Evolutionary conservation across 2,113 vertebrate genomes (phyloP), one percentile per base, ranked within the genome.

Genomic region (Pteruthius melanotis): DNA sequence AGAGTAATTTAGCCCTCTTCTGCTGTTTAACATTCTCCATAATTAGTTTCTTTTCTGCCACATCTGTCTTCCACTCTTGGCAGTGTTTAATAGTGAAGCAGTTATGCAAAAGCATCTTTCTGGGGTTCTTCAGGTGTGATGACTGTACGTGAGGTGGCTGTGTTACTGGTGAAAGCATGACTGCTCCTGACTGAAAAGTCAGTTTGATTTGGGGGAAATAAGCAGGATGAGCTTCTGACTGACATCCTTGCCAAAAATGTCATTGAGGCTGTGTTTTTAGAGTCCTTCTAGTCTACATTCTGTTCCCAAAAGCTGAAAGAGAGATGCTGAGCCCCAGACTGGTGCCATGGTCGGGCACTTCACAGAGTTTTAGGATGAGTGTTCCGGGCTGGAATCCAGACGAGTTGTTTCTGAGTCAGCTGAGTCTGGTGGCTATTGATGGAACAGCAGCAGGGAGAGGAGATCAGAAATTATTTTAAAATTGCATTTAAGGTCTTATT

Each of bases 271-370:
- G 35, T 75, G 57, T 35, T 69, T 78, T 68, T 22, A 42, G 61
- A 53, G 21, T 69, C 74, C 39, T 86, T 83, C 50, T 52, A 44
- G 22, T 15, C 60, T 75, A 12, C 2, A 1, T 88, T 85, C 50
- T 85, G n/a, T 21, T 53, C 28, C 52, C 57, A 28, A 60, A 88
- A 68, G n/a, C 79, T 28, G 6, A 27, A 52, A 49, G 22, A 45
- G 57, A 26, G 45, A 61, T 80, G 49, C 24, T 77, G 54, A 89
- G 28, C 20, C 61, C 49, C 64, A 44, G 53, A 8, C 59, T 83
- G 61, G n/a, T 90, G 72, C 44, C 37, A 26, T 2, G 0, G 56
- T 12, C 0, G 0, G 80, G 33, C 47, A 60, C 28, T 30, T 71
- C 76, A 56, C 21, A 19, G 50, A 42, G 49, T 40, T 91, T 57